Percentiles rank a stretch among this genome's conserved stretches.
phyloP scores from a whole-genome alignment of 2,113 vertebrate genomes.

The Forbesichthys papilliferus region DNA sequence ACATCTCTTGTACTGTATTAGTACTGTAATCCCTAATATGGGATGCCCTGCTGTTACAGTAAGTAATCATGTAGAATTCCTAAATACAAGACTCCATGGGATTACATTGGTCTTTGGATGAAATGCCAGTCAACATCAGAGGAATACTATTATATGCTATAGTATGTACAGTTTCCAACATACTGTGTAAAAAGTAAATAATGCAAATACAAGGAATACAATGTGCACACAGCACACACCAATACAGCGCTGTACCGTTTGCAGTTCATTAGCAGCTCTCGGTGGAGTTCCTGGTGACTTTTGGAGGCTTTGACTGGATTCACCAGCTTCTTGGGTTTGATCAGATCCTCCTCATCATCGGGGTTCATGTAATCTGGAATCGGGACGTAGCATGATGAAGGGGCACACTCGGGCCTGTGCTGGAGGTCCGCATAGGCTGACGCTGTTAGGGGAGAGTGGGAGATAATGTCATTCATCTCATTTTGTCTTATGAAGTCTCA shows the following conservation, averaged over 20 bases:
- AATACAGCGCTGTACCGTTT: slow-evolving; percentile 71
- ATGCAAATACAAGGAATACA: background rate
- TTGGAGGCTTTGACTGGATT: slow-evolving; percentile 89
- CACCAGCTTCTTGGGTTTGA: slow-evolving; percentile 88
- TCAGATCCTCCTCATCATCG: slow-evolving; percentile 84
- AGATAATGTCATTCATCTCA: background rate
- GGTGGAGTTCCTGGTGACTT: slow-evolving; percentile 88
- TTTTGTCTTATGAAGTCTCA: too few relatives aligned
- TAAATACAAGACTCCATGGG: too few relatives aligned
- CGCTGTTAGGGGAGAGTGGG: slow-evolving; percentile 62
- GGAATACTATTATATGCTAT: too few relatives aligned
- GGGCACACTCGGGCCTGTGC: slow-evolving; percentile 55
- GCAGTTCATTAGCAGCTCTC: slow-evolving; percentile 89
- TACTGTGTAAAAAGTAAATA: too few relatives aligned
- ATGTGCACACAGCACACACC: background rate
- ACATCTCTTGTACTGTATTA: too few relatives aligned
- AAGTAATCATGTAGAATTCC: too few relatives aligned
- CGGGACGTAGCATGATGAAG: slow-evolving; percentile 71
- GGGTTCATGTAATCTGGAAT: slow-evolving; percentile 82
- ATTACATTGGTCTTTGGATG: too few relatives aligned
- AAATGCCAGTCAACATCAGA: too few relatives aligned
- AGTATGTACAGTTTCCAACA: background rate
- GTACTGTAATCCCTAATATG: too few relatives aligned
- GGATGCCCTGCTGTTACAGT: too few relatives aligned
- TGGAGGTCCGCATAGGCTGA: slow-evolving; percentile 86